Conservation (phyloP, 2,113 vertebrate genomes). For the Porphyrio hochstetteri region DNA sequence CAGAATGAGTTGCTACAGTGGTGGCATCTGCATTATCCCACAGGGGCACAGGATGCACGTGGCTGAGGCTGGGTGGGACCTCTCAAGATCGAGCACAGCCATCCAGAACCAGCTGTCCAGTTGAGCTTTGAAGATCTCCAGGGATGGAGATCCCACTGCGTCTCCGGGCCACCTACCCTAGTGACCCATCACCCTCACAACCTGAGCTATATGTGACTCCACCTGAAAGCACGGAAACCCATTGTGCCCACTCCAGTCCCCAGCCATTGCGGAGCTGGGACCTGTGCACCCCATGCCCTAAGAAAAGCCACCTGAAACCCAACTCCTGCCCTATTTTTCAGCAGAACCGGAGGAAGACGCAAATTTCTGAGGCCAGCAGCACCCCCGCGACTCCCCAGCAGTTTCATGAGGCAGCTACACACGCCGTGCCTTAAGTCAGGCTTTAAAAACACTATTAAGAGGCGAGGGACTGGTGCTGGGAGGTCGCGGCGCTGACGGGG, state of each 20-base stretch:
- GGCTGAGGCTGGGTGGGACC: background rate
- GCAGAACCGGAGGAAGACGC: background rate
- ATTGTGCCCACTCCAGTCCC: background rate
- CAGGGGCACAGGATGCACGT: fast-evolving
- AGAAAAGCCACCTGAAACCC: fast-evolving
- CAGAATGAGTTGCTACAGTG: no score
- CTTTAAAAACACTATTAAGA: fast-evolving
- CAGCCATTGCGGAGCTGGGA: background rate
- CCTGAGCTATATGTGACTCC: no score
- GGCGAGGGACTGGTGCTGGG: background rate
- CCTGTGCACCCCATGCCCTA: fast-evolving
- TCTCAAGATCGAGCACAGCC: background rate
- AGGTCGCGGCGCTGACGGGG: background rate
- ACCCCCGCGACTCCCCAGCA: background rate
- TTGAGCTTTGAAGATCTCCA: background rate
- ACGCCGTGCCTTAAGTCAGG: fast-evolving
- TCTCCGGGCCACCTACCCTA: fast-evolving
- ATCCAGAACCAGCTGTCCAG: fast-evolving
- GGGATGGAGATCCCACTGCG: fast-evolving
- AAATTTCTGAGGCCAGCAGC: fast-evolving
- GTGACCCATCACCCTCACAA: fast-evolving
- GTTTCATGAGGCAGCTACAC: background rate
- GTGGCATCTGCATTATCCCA: fast-evolving
- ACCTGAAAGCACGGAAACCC: no score
- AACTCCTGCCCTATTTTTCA: fast-evolving